phyloP scores from a whole-genome alignment of 1,140 invertebrate species.

The Popillia japonica region DNA sequence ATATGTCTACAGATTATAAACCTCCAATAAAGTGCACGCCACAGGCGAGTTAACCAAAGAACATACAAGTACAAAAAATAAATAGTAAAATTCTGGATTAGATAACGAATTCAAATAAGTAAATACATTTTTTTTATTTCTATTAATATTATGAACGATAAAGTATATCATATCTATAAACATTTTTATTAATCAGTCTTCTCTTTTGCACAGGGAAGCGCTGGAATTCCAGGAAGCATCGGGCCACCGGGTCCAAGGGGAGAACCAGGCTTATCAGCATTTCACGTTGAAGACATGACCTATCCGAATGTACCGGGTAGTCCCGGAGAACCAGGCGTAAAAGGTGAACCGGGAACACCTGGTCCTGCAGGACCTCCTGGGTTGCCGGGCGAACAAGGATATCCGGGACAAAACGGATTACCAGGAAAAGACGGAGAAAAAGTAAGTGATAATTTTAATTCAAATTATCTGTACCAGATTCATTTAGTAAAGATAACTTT shows the following conservation, averaged over 20 bases:
- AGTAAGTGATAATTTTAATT: no score
- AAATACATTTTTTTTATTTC: no score
- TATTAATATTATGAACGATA: no score
- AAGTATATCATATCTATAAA: no score
- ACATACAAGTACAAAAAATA: no score
- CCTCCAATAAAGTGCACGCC: no score
- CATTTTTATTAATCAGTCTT: no score
- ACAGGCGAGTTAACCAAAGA: no score
- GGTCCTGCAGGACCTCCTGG: conserved; percentile 69
- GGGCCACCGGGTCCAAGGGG: conserved; percentile 60
- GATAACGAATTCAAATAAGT: no score
- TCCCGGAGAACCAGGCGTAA: conserved; percentile 43
- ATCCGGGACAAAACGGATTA: conserved; percentile 61
- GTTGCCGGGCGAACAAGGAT: conserved; percentile 62
- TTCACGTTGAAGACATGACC: background rate
- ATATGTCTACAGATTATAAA: no score
- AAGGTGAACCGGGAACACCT: conserved; percentile 71
- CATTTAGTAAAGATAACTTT: conserved; percentile 19
- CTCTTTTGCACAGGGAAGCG: background rate
- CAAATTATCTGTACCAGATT: background rate
- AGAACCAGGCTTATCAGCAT: conserved; percentile 24
- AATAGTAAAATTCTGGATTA: no score
- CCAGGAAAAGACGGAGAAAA: conserved; percentile 52
- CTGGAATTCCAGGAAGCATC: conserved; percentile 44
- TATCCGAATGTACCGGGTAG: conserved; percentile 64